Percentiles rank a stretch among this genome's conserved stretches.
phyloP scores from a whole-genome alignment of 2,797 vertebrate genomes.

The Brachyalestes nurse region DNA sequence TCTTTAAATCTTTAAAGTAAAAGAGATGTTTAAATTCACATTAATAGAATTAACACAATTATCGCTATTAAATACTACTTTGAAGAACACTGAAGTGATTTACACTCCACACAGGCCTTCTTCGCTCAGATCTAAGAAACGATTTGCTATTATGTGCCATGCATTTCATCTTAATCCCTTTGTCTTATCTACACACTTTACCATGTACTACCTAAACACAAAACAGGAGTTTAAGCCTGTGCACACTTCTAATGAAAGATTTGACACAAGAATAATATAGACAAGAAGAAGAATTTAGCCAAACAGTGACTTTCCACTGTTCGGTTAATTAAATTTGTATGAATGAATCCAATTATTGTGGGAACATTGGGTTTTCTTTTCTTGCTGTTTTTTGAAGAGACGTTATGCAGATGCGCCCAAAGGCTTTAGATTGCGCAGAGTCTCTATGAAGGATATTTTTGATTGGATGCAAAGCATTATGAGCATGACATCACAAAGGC shows the following conservation, averaged over 20 bases:
- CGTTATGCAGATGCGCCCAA: background rate
- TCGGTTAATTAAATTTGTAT: background rate
- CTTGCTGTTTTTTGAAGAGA: background rate
- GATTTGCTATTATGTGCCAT: background rate
- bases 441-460: background rate
- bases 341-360: background rate
- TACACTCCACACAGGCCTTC: background rate
- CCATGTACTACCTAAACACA: background rate
- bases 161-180: background rate
- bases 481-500: slow-evolving; percentile 6
- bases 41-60: background rate
- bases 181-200: background rate
- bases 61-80: background rate
- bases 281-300: background rate
- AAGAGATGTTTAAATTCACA: background rate
- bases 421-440: background rate
- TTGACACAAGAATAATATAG: background rate
- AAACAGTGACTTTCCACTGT: background rate
- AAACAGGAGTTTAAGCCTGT: background rate
- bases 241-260: background rate
- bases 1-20: background rate
- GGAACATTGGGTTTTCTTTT: background rate
- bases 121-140: background rate
- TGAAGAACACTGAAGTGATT: background rate
- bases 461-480: background rate